Conservation (phyloP, 2,797 vertebrate species). For the Paramormyrops hopkinsi region DNA sequence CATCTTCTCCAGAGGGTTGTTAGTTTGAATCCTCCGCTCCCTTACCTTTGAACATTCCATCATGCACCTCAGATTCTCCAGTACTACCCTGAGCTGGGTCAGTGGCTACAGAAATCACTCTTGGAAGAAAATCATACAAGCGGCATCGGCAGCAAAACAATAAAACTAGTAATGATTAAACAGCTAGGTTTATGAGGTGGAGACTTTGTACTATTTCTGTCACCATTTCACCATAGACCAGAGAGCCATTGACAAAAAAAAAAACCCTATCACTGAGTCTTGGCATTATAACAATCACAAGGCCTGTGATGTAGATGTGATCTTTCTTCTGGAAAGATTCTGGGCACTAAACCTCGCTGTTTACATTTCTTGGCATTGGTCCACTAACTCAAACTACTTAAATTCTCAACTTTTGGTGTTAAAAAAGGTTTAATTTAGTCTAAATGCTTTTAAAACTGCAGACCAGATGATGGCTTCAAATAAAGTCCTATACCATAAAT, state of each 20-base stretch:
- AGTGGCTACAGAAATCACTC: background rate
- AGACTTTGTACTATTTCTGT: slow-evolving; percentile 12
- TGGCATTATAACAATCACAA: background rate
- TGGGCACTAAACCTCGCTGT: background rate
- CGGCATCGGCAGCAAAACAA: background rate
- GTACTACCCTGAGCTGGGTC: background rate
- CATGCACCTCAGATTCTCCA: background rate
- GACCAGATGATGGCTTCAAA: background rate
- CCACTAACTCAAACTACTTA: background rate
- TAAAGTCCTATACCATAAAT: background rate
- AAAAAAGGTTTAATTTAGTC: background rate
- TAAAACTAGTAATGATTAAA: background rate
- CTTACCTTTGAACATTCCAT: background rate
- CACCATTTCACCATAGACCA: background rate
- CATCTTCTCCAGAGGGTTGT: background rate
- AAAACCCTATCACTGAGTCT: background rate
- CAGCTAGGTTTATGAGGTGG: background rate
- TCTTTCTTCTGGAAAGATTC: background rate
- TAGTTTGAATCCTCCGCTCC: background rate
- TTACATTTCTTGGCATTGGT: background rate
- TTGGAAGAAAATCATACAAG: background rate
- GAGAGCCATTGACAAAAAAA: background rate
- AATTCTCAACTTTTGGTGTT: background rate
- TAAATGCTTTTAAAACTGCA: background rate
- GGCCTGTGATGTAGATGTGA: background rate